Percentiles rank a stretch among this genome's conserved stretches.
Evolutionary conservation across 2,888 invertebrate species (phyloP).

Genomic region (Rotaria socialis): DNA sequence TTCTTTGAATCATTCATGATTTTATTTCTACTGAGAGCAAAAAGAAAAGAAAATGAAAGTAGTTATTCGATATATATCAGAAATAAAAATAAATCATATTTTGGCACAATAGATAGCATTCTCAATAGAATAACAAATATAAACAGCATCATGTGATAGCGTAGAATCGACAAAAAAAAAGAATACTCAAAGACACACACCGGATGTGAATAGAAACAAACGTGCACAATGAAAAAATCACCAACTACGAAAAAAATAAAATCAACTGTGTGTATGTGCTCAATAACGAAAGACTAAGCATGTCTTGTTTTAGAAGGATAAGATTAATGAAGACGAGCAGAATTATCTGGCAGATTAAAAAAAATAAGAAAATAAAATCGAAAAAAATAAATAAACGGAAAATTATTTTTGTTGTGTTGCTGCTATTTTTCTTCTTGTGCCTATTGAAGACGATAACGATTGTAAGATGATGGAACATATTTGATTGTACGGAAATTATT

Average conservation of each 20-base stretch:
- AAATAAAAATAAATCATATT: neutral
- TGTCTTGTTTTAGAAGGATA: neutral
- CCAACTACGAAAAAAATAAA: neutral
- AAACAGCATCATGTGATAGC: neutral
- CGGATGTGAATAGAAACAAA: slow-evolving; percentile 13
- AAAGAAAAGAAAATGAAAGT: neutral
- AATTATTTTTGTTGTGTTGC: neutral
- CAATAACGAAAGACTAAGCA: neutral
- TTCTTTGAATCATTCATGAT: no score
- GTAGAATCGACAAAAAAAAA: neutral
- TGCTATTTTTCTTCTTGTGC: neutral
- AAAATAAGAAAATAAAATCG: neutral
- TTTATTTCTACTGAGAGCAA: neutral
- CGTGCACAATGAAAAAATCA: neutral
- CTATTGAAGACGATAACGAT: neutral
- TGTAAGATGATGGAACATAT: slow-evolving; percentile 18
- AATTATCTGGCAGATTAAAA: slow-evolving; percentile 1
- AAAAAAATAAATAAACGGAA: neutral
- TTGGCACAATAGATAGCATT: neutral
- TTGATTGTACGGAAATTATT: neutral
- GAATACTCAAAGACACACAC: neutral
- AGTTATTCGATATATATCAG: neutral
- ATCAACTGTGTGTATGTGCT: neutral
- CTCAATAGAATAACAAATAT: neutral
- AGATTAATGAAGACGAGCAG: neutral